These are phyloP conservation scores for Pygmarrhopalites habei DNA, from an alignment of 1,140 invertebrate genomes.

Conservation along the genomic window DNA sequence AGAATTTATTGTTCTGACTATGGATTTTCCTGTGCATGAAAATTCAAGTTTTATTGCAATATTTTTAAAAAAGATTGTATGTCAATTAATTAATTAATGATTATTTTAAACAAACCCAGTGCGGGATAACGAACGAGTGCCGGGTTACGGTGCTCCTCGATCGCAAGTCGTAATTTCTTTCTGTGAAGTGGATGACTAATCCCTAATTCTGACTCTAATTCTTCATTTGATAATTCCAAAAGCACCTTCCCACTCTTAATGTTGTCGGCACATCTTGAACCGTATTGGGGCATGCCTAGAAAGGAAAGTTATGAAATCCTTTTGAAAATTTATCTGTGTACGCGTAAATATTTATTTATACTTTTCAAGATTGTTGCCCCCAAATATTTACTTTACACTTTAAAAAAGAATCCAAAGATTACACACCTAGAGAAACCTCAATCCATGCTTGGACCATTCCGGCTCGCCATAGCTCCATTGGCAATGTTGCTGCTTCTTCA, in stretches of 20 bases:
- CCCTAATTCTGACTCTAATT: conserved; percentile 77
- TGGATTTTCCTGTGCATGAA: too few species aligned
- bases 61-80: too few species aligned
- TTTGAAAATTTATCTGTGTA: too few species aligned
- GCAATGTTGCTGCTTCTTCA: conserved; percentile 73
- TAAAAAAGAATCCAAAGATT: too few species aligned
- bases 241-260: conserved; percentile 91
- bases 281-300: conserved; percentile 92
- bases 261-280: conserved; percentile 78
- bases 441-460: conserved; percentile 88
- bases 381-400: too few species aligned
- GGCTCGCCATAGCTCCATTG: conserved; percentile 86
- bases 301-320: too few species aligned
- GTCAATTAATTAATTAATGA: too few species aligned
- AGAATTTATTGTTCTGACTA: too few species aligned
- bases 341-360: too few species aligned
- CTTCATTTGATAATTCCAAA: conserved; percentile 77
- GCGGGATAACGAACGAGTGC: conserved; percentile 75
- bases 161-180: conserved; percentile 85
- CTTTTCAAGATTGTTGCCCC: too few species aligned
- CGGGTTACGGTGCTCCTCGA: conserved; percentile 82
- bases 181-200: conserved; percentile 83
- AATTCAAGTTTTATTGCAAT: too few species aligned
- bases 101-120: too few species aligned
- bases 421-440: conserved; percentile 78